Conservation (phyloP, 2,888 invertebrate species). For the Ennomos quercinarius region DNA sequence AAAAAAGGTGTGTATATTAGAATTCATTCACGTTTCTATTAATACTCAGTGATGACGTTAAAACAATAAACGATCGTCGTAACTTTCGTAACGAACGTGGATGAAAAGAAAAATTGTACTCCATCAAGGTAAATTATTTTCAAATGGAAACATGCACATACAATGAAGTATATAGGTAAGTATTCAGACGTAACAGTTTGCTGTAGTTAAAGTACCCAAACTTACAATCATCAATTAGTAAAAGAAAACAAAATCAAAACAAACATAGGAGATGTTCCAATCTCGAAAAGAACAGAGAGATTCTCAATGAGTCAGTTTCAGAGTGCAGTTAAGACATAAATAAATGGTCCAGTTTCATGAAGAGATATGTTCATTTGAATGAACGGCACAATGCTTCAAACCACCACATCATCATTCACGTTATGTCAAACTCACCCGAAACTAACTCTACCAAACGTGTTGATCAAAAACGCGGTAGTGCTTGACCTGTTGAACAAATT, state of each 20-base stretch:
- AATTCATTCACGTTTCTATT: conserved; percentile 33
- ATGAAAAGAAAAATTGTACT: conserved; percentile 21
- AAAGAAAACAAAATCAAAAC: conserved; percentile 37
- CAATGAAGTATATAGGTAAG: conserved; percentile 40
- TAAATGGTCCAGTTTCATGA: conserved; percentile 70
- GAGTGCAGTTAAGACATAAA: conserved; percentile 81
- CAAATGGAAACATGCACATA: conserved; percentile 45
- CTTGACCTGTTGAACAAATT: conserved; percentile 90
- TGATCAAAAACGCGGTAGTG: conserved; percentile 89
- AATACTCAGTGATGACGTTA: conserved; percentile 24
- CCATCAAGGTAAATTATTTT: conserved; percentile 18
- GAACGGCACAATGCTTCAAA: conserved; percentile 83
- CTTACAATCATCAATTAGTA: conserved; percentile 38
- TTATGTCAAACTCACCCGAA: conserved; percentile 89
- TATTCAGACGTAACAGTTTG: conserved; percentile 37
- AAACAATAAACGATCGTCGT: conserved; percentile 19
- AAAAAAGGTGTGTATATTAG: conserved; percentile 1
- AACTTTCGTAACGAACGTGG: conserved; percentile 18
- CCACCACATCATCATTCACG: conserved; percentile 81
- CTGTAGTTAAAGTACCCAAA: conserved; percentile 32
- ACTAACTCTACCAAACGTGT: conserved; percentile 89
- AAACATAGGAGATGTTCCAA: conserved; percentile 28
- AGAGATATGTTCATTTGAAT: conserved; percentile 67
- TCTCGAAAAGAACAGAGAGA: conserved; percentile 48
- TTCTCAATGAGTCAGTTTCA: conserved; percentile 76